Conservation (phyloP, 2,113 vertebrate genomes). For the Phoenicopterus ruber region DNA sequence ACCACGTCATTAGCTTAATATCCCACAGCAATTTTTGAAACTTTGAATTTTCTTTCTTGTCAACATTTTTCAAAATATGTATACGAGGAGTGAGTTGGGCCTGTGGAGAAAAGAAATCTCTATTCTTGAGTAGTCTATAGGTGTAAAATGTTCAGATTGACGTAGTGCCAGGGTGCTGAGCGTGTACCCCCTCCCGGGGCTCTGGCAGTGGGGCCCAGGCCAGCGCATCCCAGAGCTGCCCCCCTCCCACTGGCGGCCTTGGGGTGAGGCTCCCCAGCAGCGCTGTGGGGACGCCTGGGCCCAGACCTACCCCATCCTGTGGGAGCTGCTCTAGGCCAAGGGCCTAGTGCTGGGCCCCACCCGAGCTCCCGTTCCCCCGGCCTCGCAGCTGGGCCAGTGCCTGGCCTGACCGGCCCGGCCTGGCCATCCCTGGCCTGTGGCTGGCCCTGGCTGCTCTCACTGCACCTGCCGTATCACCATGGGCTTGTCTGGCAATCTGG, state of each 20-base stretch:
- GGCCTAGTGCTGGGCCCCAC: too few species aligned
- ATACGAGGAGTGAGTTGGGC: neutral
- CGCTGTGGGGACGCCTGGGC: rapidly evolving
- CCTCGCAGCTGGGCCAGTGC: neutral
- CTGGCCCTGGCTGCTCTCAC: neutral
- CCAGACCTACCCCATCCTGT: rapidly evolving
- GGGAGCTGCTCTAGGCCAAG: neutral
- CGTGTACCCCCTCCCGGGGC: rapidly evolving
- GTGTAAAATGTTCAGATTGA: neutral
- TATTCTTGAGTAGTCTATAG: too few species aligned
- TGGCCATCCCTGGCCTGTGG: neutral
- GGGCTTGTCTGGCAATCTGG: neutral
- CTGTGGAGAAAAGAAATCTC: neutral
- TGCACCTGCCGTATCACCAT: neutral
- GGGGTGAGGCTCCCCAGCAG: neutral
- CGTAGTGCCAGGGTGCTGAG: neutral
- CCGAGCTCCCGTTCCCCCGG: rapidly evolving
- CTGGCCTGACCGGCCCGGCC: neutral
- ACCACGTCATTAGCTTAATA: neutral
- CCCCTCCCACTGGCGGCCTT: neutral
- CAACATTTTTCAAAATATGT: neutral
- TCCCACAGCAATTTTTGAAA: neutral
- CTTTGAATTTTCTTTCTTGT: neutral
- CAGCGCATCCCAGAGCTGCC: rapidly evolving
- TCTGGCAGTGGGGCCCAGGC: neutral